Conservation (phyloP, 2,888 invertebrate species). For the Vandiemenella viatica region DNA sequence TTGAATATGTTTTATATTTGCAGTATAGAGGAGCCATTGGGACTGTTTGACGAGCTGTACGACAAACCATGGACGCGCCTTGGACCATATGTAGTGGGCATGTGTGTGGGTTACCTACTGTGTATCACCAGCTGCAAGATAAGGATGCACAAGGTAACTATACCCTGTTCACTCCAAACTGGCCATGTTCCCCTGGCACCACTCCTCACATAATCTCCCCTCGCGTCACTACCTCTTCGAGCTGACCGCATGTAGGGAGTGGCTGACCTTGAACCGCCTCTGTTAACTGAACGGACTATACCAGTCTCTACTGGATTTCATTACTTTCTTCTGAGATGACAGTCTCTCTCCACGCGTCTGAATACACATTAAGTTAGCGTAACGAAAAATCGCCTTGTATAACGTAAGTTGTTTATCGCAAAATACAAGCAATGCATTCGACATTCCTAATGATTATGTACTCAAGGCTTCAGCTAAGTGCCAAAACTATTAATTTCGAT, state of each 20-base stretch:
- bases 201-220: not conserved
- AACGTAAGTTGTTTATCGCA: too few relatives aligned
- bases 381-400: too few relatives aligned
- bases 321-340: too few relatives aligned
- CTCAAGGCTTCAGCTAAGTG: too few relatives aligned
- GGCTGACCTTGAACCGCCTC: too few relatives aligned
- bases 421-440: too few relatives aligned
- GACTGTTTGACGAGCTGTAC: conserved; percentile 24
- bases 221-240: not conserved
- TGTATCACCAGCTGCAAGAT: conserved; percentile 13
- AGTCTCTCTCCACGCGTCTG: too few relatives aligned
- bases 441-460: too few relatives aligned
- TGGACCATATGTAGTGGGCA: conserved; percentile 27
- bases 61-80: conserved; percentile 28
- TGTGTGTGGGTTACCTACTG: conserved; percentile 24
- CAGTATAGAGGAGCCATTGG: conserved; percentile 23
- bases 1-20: conserved; percentile 4
- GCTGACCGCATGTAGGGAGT: not conserved
- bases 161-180: not conserved
- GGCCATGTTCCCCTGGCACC: not conserved
- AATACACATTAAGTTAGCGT: too few relatives aligned
- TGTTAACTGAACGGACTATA: too few relatives aligned
- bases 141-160: conserved; percentile 14
- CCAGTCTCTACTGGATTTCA: too few relatives aligned
- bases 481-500: too few relatives aligned